A percentile compares a stretch with the other conserved stretches of the same genome.
Evolutionary conservation across 2,888 invertebrate genomes (phyloP).

Genomic region (Cabera pusaria): DNA sequence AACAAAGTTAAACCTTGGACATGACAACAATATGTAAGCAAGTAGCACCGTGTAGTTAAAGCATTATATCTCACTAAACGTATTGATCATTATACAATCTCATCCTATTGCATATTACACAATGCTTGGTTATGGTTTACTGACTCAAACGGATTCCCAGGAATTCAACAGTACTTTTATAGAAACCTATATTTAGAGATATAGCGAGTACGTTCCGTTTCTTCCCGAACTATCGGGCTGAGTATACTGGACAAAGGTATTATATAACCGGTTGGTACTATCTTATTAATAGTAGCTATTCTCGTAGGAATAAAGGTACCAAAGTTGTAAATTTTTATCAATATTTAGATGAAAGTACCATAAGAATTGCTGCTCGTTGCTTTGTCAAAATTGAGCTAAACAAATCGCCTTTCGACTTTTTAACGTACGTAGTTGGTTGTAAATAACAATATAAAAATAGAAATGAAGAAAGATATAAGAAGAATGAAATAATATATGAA

Average conservation of each 20-base stretch:
- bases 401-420: slow-evolving; percentile 22
- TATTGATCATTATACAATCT: slow-evolving; percentile 16
- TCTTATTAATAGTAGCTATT: no score
- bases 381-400: slow-evolving; percentile 1
- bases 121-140: slow-evolving; percentile 17
- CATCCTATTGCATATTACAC: slow-evolving; percentile 12
- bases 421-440: no score
- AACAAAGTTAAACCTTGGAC: slow-evolving; percentile 44
- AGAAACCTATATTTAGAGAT: slow-evolving; percentile 63
- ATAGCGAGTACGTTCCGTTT: slow-evolving; percentile 51
- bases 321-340: slow-evolving; percentile 3
- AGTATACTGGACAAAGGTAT: slow-evolving; percentile 49
- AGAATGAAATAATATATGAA: no score
- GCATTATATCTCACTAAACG: no score
- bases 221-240: slow-evolving; percentile 35
- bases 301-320: no score
- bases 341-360: background rate
- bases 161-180: slow-evolving; percentile 62
- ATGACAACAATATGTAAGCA: slow-evolving; percentile 41
- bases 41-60: no score
- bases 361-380: no score
- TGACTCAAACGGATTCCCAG: slow-evolving; percentile 43
- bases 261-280: slow-evolving; percentile 6
- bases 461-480: no score
- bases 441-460: no score